Conservation (phyloP, 2,113 vertebrate genomes). For the Choloepus hoffmanni region DNA sequence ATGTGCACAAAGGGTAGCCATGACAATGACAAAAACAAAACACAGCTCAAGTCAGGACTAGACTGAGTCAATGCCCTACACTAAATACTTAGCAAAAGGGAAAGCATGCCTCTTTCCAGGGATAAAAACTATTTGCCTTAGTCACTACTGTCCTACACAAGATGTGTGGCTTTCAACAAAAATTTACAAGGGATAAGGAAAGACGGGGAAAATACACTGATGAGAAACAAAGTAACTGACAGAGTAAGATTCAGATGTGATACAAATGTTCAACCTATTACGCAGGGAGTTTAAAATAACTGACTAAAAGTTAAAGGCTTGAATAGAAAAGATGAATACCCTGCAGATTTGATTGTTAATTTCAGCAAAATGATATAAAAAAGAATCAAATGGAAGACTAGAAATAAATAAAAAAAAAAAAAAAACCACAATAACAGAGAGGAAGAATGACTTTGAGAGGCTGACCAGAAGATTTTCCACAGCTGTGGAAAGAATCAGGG, state of each 20-base stretch:
- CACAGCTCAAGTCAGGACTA: background rate
- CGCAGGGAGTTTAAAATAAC: background rate
- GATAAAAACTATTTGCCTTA: background rate
- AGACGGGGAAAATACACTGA: background rate
- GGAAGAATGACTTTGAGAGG: background rate
- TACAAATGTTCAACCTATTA: background rate
- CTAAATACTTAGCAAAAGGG: background rate
- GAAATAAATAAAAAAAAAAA: background rate
- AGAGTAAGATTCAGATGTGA: background rate
- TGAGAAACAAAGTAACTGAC: background rate
- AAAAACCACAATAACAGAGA: background rate
- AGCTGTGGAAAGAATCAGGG: background rate
- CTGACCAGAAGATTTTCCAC: background rate
- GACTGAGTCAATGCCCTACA: background rate
- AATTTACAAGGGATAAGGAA: background rate
- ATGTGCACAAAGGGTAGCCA: background rate
- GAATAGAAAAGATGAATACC: background rate
- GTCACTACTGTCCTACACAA: background rate
- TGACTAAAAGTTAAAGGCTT: background rate
- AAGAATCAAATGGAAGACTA: slow-evolving; percentile 2
- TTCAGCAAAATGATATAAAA: slow-evolving; percentile 11
- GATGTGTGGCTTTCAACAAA: background rate
- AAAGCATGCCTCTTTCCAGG: background rate
- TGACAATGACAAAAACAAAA: background rate
- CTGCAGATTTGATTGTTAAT: background rate